Evolutionary conservation across 2,888 invertebrate genomes (phyloP).

Genomic region (Polia nebulosa): DNA sequence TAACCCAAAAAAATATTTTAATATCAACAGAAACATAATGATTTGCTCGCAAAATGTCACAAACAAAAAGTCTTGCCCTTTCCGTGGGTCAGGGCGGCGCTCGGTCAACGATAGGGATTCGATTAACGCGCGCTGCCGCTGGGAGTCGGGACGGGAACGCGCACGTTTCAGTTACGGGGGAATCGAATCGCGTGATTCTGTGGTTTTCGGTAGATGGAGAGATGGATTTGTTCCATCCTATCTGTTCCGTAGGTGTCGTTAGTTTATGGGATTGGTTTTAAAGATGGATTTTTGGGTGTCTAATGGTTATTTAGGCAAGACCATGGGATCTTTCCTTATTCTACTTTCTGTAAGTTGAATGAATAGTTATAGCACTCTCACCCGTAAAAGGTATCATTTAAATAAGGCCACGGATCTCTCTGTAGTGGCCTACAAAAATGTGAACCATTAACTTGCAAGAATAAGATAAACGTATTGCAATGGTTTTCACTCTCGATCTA

Average conservation of each 20-base stretch:
- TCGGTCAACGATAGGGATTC: constrained; percentile 62
- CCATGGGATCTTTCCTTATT: neutral
- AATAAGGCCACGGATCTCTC: neutral
- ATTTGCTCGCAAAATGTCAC: constrained; percentile 65
- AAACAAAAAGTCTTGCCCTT: constrained; percentile 69
- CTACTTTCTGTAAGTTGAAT: neutral
- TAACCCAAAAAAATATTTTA: constrained; percentile 20
- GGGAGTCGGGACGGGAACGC: constrained; percentile 51
- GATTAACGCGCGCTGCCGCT: constrained; percentile 60
- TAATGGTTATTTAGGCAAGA: neutral
- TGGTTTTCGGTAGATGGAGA: constrained; percentile 41
- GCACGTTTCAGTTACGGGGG: constrained; percentile 37
- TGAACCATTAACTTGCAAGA: neutral
- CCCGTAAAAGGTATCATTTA: neutral
- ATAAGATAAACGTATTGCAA: neutral
- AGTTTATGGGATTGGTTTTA: constrained; percentile 34
- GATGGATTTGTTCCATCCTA: constrained; percentile 29
- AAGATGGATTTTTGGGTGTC: constrained; percentile 9
- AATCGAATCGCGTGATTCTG: constrained; percentile 37
- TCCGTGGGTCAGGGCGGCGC: constrained; percentile 53
- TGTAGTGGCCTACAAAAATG: neutral
- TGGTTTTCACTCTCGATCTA: too few species aligned
- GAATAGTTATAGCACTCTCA: neutral
- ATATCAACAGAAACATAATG: constrained; percentile 43
- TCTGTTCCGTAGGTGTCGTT: constrained; percentile 38